Base-by-base conservation (phyloP, 2,797 vertebrate species). In the Hypotaenidia okinawae region DNA sequence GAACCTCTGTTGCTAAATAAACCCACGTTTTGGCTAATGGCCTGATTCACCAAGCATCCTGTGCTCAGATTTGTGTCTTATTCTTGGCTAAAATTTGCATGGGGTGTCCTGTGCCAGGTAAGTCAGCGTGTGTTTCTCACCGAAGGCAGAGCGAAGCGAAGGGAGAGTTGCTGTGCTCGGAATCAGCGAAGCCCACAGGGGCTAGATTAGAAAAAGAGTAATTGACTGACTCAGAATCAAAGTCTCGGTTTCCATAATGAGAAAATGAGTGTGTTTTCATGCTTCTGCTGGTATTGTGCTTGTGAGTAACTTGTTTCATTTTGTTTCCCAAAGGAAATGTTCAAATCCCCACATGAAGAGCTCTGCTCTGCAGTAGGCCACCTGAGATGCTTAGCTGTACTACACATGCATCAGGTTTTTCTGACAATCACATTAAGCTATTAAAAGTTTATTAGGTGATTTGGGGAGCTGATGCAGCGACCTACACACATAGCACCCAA, bases 21-120 rank as follows among this genome's bases (percentile, higher is more conserved):
- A 67, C 0, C 1, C 10, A 10, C 1, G 0, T 57, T 49, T n/a
- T 37, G 35, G 19, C 47, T 59, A 59, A 21, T 16, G 39, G 45
- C 32, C 8, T 17, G 39, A n/a, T 72, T 41, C 21, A 61, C 54
- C 58, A 33, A 22, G 32, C 17, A 27, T 35, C 33, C 22, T 21
- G 11, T 11, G n/a, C 13, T 33, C 11, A 52, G 33, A 23, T 15
- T 63, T 3, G 5, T n/a, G 37, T 35, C 39, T 47, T 59, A 16
- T 54, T 43, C 33, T 64, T 9, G 32, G 63, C 16, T 63, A 49
- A 30, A 11, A 13, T 32, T 52, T 80, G 58, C 57, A 13, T 41
- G 69, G 57, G 43, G 21, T 0, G 2, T 41, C 37, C 57, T 59
- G 37, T 41, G 16, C 15, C 25, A 41, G 68, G 37, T 47, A 21